Base-by-base conservation (phyloP, 2,113 vertebrate genomes). In the Amphiprion percula region DNA sequence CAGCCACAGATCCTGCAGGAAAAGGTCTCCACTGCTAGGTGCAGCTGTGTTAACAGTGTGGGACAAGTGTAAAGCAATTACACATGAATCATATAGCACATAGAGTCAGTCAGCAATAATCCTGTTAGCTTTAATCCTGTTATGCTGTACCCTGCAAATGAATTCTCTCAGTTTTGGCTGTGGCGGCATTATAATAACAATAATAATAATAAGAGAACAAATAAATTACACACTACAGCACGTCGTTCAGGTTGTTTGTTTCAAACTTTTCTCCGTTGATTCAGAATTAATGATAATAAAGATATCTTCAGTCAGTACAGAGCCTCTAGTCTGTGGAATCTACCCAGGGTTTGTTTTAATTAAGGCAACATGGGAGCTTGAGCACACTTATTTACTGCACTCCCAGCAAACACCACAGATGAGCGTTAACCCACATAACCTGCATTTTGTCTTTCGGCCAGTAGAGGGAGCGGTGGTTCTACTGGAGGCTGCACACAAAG, bases 401-500 rank as follows among this genome's bases (percentile, higher is more conserved):
- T 26, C 16, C 47, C 50, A 72, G 30, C n/a, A n/a, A 33, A 37
- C 61, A 28, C 53, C 3, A 14, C 39, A 46, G 52, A 23, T 10
- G 21, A 55, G 19, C 6, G 14, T 30, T 33, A 28, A 19, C 52
- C 54, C 21, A 10, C 30, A 73, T 71, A 0, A 10, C 37, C 44
- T 91, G 90, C 71, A 66, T 56, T 89, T 76, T 41, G 14, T 30
- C 19, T 23, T 83, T 50, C 5, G 1, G 33, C 85, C 93, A 87
- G 80, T 50, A 89, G 93, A 88, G 93, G 84, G 88, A 55, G 69
- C 2, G 62, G 37, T 86, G 56, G 87, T 62, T 87, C 87, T 69
- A 73, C 71, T 60, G 26, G 65, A 83, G 19, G 4, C 26, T 23
- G 2, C 21, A 26, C 4, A 86, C 76, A 79, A 75, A 78, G 79